These are phyloP conservation scores for Platycheirus rosarum DNA, from an alignment of 2,888 invertebrate species.

Conservation along the genomic window DNA sequence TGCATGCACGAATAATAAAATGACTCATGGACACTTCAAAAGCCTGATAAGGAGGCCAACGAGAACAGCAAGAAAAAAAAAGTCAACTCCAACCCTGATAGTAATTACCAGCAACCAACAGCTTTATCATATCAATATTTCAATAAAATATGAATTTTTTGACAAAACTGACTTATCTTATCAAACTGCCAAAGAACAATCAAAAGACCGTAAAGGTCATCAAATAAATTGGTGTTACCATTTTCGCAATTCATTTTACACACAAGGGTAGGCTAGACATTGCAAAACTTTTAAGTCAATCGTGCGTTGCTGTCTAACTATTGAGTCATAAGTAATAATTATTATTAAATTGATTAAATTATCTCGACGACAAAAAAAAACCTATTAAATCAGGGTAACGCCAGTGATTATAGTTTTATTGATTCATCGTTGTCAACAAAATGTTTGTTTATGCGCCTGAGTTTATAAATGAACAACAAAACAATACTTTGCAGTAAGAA, in stretches of 20 bases:
- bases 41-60: conserved; percentile 42
- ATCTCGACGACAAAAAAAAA: conserved; percentile 10
- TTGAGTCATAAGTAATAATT: conserved; percentile 14
- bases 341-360: conserved; percentile 45
- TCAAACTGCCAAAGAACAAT: conserved; percentile 60
- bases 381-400: conserved; percentile 32
- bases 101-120: conserved; percentile 30
- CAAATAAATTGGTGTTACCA: conserved; percentile 60
- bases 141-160: conserved; percentile 54
- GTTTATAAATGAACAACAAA: conserved; percentile 14
- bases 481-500: conserved; percentile 26
- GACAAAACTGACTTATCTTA: conserved; percentile 64
- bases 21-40: conserved; percentile 43
- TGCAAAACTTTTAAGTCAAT: no score
- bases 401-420: conserved; percentile 52
- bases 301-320: conserved; percentile 42
- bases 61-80: conserved; percentile 18
- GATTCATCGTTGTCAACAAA: conserved; percentile 67
- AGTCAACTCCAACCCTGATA: conserved; percentile 45
- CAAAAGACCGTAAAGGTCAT: conserved; percentile 59
- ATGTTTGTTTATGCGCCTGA: conserved; percentile 40
- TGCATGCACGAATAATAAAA: conserved; percentile 25
- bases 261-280: no score
- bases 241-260: conserved; percentile 61
- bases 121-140: conserved; percentile 55